Percentiles rank a stretch among this genome's conserved stretches.
Evolutionary conservation across 2,113 vertebrate species (phyloP).

Genomic region (Prietella phreatophila): DNA sequence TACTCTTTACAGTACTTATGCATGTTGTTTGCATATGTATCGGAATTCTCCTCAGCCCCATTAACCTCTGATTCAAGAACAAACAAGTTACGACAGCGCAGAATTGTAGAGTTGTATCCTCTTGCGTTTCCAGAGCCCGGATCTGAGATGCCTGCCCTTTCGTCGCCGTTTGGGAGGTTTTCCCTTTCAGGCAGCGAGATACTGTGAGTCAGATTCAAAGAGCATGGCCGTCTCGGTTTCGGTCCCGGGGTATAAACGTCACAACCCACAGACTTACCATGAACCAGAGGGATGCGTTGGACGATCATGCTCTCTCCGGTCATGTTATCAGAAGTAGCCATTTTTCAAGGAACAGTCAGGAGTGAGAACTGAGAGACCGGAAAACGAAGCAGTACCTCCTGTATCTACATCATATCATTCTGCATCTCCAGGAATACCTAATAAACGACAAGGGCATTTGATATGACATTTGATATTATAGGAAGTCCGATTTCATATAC

Average conservation of each 20-base stretch:
- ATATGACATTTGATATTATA: background rate
- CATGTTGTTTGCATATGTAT: constrained; percentile 67
- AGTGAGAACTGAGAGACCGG: background rate
- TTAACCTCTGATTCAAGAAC: constrained; percentile 74
- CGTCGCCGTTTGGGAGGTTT: constrained; percentile 70
- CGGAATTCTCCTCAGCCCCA: constrained; percentile 73
- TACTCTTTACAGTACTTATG: constrained; percentile 72
- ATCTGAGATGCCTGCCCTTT: constrained; percentile 51
- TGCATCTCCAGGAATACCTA: constrained; percentile 15
- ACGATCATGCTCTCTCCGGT: constrained; percentile 89
- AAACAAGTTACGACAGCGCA: constrained; percentile 81
- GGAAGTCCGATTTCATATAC: background rate
- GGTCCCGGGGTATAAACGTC: constrained; percentile 70
- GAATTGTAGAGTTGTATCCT: constrained; percentile 52
- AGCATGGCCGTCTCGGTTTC: constrained; percentile 77
- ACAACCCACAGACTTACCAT: constrained; percentile 84
- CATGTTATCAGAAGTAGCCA: constrained; percentile 88
- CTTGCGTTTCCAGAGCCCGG: constrained; percentile 43
- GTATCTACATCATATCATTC: constrained; percentile 13
- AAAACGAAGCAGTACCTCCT: constrained; percentile 2
- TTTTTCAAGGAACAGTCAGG: constrained; percentile 54
- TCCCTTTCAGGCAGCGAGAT: constrained; percentile 80
- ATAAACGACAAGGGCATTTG: background rate
- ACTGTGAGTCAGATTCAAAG: constrained; percentile 72
- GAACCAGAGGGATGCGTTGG: constrained; percentile 87